Percentiles rank a stretch among this genome's conserved stretches.
These are phyloP conservation scores for Drosophila arawakana DNA, from an alignment of 1,140 invertebrate species.

Conservation along the genomic window DNA sequence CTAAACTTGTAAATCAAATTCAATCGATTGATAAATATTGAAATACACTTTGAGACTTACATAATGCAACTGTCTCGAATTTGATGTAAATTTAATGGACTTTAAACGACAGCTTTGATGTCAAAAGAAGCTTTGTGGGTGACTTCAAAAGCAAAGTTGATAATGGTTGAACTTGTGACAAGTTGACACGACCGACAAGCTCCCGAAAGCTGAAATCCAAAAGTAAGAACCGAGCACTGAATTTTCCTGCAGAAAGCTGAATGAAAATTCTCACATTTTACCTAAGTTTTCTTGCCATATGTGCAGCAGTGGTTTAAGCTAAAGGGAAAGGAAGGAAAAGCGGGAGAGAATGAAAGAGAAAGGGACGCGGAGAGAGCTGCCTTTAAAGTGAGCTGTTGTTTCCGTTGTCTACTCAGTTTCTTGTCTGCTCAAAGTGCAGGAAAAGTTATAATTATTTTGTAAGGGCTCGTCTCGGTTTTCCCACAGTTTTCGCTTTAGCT, in stretches of 20 bases:
- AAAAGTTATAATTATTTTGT: constrained; percentile 34
- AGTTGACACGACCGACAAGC: constrained; percentile 38
- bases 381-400: constrained; percentile 3
- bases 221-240: neutral
- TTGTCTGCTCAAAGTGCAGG: constrained; percentile 35
- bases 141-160: constrained; percentile 21
- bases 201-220: constrained; percentile 1
- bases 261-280: constrained; percentile 26
- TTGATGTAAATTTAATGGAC: constrained; percentile 25
- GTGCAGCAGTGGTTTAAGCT: neutral
- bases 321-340: neutral
- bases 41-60: neutral
- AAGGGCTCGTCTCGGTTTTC: neutral
- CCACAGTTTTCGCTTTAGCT: neutral
- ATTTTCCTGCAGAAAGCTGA: constrained; percentile 26
- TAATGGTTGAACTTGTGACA: constrained; percentile 15
- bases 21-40: constrained; percentile 4
- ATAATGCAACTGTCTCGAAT: constrained; percentile 9
- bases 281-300: constrained; percentile 1
- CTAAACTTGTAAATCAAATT: neutral
- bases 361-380: neutral
- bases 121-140: constrained; percentile 21
- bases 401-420: neutral
- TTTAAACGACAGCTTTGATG: constrained; percentile 32
- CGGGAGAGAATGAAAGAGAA: neutral